Evolutionary conservation across 2,113 vertebrate genomes (phyloP), one percentile per base, ranked within the genome.

Genomic region (Cranoglanis bouderius): DNA sequence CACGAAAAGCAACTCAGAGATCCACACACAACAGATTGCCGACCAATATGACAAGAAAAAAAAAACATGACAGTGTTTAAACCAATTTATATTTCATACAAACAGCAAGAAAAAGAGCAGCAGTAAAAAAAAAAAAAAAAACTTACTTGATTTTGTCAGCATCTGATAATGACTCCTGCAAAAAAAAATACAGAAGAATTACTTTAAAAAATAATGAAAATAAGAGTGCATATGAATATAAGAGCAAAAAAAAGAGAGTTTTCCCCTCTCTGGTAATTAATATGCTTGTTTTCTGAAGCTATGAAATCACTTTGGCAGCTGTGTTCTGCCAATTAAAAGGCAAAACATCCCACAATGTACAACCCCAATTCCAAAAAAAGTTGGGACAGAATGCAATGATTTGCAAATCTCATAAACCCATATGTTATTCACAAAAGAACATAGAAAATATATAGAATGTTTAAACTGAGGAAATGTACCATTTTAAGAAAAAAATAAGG

Each of bases 141-240:
- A 97, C 97, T 97, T 94, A 99, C 98, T 96, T 98, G 96, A 99
- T 97, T 93, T 95, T 96, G 93, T 99, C 97, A 0, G 96, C 94
- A 83, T 98, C 98, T 14, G 97, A 97, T 92, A 97, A 90, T 12
- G 94, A 90, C 46, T 97, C 98, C 98, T 99, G 94, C 78, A 93
- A 91, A 90, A 91, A 90, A 93, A 90, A 94, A 93, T 95, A 93
- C 89, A 92, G n/a, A 93, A 14, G 2, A 32, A 74, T 57, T 43
- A 89, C 21, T 63, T 40, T 72, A n/a, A n/a, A n/a, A 70, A 9
- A 53, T 29, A 77, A 35, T 29, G 16, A 87, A 82, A 61, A 81
- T 49, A 5, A 1, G 1, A 21, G 3, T 26, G 77, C 0, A 46
- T 16, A 40, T 38, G 19, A 24, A 77, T 1, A 65, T 9, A 12